Evolutionary conservation across 2,113 vertebrate species (phyloP).

Genomic region (Clarias magur): DNA sequence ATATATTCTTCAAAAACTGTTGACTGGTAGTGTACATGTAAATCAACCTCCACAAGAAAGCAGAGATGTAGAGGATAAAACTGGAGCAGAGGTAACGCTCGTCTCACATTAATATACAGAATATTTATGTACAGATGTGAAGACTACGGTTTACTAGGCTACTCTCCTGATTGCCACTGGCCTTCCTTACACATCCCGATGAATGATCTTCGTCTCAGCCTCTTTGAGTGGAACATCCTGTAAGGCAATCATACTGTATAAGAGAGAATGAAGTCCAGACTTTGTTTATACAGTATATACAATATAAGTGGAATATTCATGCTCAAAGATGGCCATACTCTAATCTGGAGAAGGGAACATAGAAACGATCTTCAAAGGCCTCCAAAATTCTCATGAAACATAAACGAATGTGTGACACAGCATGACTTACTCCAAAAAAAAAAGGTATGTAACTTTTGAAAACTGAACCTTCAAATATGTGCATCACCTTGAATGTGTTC

Average conservation of each 20-base stretch:
- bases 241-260: background rate
- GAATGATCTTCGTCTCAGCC: conserved; percentile 55
- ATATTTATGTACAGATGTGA: conserved; percentile 18
- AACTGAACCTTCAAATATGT: background rate
- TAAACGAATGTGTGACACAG: no score
- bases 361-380: no score
- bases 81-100: background rate
- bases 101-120: background rate
- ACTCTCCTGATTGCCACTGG: conserved; percentile 1
- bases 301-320: no score
- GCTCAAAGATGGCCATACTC: no score
- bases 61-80: background rate
- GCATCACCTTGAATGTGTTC: conserved; percentile 92
- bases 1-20: background rate
- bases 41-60: conserved; percentile 11
- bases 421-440: no score
- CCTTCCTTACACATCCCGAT: conserved; percentile 48
- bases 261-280: background rate
- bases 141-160: conserved; percentile 4
- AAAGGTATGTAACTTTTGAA: no score
- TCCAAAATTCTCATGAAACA: no score
- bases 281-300: background rate
- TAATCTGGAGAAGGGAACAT: no score
- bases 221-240: conserved; percentile 54
- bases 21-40: background rate